Base-by-base conservation (phyloP, 2,888 invertebrate genomes). In the Leucozona laternaria region DNA sequence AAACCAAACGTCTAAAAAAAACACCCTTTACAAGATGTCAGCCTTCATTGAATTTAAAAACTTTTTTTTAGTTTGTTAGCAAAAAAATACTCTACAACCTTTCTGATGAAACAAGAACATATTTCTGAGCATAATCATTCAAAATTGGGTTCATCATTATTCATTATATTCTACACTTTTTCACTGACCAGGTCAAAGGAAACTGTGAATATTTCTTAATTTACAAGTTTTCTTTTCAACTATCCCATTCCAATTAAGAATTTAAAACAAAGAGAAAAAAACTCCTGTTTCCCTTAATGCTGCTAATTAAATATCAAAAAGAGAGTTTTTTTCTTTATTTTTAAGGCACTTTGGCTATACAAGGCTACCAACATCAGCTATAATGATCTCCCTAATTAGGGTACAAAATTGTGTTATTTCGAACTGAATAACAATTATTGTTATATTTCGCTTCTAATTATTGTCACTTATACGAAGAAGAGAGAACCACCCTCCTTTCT, bases 351-450 rank as follows among this genome's bases (percentile, higher is more conserved):
- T 43, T 53, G 40, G 43, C 20, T 68, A 58, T n/a, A n/a, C n/a
- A n/a, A n/a, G n/a, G n/a, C n/a, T n/a, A n/a, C n/a, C 25, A 73
- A 48, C 37, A n/a, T n/a, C 53, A 60, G 53, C 48, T 68, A 48
- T 43, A 75, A 81, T 7, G 31, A 79, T 66, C 53, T 64, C 40
- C 57, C 79, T 83, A 83, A 83, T 83, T 83, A 83, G 79, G 83
- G 75, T 79, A 77, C 77, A 58, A 68, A 68, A 57, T 48, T 45
- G 34, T 17, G 34, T 68, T 34, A 48, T 58, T 70, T 37, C 40
- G 15, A 50, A 77, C 34, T 45, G 58, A 68, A 48, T 43, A 66
- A 68, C 68, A 68, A 58, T 77, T 50, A 50, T 77, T 58, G 58
- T 68, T 77, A 68, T 68, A 70, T 68, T 77, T 70, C 28, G 37